Conservation (phyloP, 2,888 invertebrate species). For the Drosophila tripunctata region DNA sequence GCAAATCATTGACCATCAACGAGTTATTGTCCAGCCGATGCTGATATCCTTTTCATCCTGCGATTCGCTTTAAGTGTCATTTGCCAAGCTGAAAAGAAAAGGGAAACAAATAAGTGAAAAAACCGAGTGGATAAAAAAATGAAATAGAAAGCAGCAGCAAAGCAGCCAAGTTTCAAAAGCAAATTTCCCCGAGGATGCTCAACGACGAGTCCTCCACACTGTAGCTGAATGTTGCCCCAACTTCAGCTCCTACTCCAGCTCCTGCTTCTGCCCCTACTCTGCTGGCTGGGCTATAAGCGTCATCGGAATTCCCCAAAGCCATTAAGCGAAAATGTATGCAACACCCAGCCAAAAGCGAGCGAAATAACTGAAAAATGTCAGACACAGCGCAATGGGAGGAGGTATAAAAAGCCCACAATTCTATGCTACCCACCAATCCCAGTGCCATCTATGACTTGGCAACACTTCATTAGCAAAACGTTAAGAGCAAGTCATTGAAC, state of each 20-base stretch:
- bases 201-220: slow-evolving; percentile 27
- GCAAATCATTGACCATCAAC: slow-evolving; percentile 55
- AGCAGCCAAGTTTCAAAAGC: slow-evolving; percentile 65
- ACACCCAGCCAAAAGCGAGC: slow-evolving; percentile 56
- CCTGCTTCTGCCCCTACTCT: not conserved
- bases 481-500: slow-evolving; percentile 38
- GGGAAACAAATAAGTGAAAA: not conserved
- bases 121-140: not conserved
- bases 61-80: slow-evolving; percentile 63
- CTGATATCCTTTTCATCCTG: slow-evolving; percentile 31
- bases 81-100: slow-evolving; percentile 11
- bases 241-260: not conserved
- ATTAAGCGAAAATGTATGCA: slow-evolving; percentile 78
- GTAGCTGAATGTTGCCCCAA: slow-evolving; percentile 12
- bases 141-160: slow-evolving; percentile 3
- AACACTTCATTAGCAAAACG: slow-evolving; percentile 77
- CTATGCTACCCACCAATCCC: slow-evolving; percentile 10
- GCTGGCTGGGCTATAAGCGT: slow-evolving; percentile 72
- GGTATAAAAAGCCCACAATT: not conserved
- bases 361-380: slow-evolving; percentile 72
- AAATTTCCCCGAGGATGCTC: slow-evolving; percentile 73
- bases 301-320: slow-evolving; percentile 77
- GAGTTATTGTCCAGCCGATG: slow-evolving; percentile 59
- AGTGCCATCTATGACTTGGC: slow-evolving; percentile 52
- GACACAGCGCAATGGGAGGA: slow-evolving; percentile 31